phyloP scores from a whole-genome alignment of 2,113 vertebrate genomes.

The Engystomops pustulosus region DNA sequence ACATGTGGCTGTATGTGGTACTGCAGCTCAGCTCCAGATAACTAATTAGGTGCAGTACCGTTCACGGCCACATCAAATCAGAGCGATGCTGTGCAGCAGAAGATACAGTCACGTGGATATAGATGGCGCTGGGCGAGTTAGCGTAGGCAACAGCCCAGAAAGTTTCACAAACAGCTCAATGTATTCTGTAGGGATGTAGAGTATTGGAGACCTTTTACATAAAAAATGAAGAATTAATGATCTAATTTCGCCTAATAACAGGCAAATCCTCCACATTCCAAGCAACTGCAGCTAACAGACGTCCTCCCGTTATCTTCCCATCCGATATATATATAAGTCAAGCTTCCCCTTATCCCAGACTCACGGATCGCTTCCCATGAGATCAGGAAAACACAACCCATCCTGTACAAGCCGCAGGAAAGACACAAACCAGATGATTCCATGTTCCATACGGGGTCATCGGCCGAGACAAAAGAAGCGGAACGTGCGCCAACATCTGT shows the following conservation, averaged over 20 bases:
- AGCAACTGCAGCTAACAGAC: too few relatives aligned
- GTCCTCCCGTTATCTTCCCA: not conserved
- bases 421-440: slow-evolving; percentile 32
- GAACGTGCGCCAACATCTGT: not conserved
- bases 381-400: slow-evolving; percentile 48
- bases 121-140: too few relatives aligned
- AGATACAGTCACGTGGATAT: too few relatives aligned
- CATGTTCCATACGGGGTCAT: not conserved
- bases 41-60: not conserved
- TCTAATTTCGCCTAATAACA: not conserved
- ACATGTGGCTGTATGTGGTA: not conserved
- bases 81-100: too few relatives aligned
- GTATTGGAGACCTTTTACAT: too few relatives aligned
- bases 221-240: not conserved
- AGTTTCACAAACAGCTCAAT: too few relatives aligned
- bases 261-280: not conserved
- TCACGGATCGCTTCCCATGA: slow-evolving; percentile 22
- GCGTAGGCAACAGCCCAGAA: too few relatives aligned
- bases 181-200: too few relatives aligned
- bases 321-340: not conserved
- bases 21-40: not conserved
- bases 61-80: too few relatives aligned
- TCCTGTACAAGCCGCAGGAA: slow-evolving; percentile 48
- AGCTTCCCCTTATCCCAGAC: not conserved
- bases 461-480: not conserved